Evolutionary conservation across 2,113 vertebrate species (phyloP).

Genomic region (cattle (Bos taurus)): DNA sequence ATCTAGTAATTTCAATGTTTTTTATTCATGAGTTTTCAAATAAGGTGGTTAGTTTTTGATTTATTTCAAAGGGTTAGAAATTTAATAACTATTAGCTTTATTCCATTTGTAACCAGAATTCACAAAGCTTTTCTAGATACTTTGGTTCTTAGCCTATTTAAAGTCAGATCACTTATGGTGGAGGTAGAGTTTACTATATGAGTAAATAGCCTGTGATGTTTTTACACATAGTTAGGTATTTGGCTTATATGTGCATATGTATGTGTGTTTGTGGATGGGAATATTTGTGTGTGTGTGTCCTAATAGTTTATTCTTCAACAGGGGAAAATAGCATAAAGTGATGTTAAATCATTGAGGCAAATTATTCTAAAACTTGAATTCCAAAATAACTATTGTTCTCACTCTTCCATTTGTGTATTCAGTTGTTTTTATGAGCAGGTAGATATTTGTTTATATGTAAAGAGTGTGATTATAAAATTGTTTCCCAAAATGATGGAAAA

Average conservation of each 20-base stretch:
- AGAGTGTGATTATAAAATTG: slow-evolving; percentile 3
- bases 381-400: not conserved
- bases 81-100: not conserved
- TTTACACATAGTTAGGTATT: not conserved
- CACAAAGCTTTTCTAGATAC: not conserved
- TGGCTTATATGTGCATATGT: not conserved
- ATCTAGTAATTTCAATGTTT: not conserved
- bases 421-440: not conserved
- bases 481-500: slow-evolving; percentile 3
- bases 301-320: not conserved
- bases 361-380: slow-evolving; percentile 30
- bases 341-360: not conserved
- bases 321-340: not conserved
- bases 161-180: not conserved
- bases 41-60: not conserved
- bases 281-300: not conserved
- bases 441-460: not conserved
- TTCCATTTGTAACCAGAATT: not conserved
- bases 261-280: not conserved
- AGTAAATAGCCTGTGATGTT: not conserved
- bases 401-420: not conserved
- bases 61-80: not conserved
- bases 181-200: not conserved
- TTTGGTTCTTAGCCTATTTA: not conserved
- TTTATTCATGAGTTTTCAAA: slow-evolving; percentile 4